Conservation (phyloP, 1,140 invertebrate species). For the Listronotus bonariensis region DNA sequence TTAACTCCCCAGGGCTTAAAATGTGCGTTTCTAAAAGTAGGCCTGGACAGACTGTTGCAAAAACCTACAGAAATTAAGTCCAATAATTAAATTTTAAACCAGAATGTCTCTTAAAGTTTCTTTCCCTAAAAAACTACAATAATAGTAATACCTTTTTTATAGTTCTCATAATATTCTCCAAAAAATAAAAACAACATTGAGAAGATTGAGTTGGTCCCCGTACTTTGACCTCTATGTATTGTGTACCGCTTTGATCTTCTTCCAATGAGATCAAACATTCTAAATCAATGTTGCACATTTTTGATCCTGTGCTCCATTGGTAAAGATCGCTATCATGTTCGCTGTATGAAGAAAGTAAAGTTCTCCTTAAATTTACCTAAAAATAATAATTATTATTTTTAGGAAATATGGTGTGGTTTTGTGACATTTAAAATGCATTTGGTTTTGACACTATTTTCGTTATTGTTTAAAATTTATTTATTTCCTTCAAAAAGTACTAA, state of each 20-base stretch:
- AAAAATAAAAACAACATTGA: slow-evolving; percentile 70
- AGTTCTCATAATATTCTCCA: slow-evolving; percentile 75
- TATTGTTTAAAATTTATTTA: too few species aligned
- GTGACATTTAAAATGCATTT: too few species aligned
- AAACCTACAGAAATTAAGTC: slow-evolving; percentile 53
- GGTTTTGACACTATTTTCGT: too few species aligned
- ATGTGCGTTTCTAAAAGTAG: slow-evolving; percentile 69
- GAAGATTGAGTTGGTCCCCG: slow-evolving; percentile 68
- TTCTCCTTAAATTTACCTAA: slow-evolving; percentile 69
- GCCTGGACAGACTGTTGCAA: slow-evolving; percentile 70
- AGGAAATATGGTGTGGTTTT: slow-evolving; percentile 15
- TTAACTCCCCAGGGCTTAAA: slow-evolving; percentile 68
- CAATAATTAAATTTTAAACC: neutral
- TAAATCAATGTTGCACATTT: slow-evolving; percentile 72
- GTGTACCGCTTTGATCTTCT: slow-evolving; percentile 58
- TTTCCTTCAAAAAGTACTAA: too few species aligned
- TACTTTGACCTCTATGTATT: slow-evolving; percentile 74
- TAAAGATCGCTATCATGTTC: slow-evolving; percentile 71
- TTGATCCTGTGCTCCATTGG: slow-evolving; percentile 82
- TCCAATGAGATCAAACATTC: slow-evolving; percentile 76
- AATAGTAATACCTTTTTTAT: slow-evolving; percentile 72
- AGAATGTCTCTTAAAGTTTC: neutral
- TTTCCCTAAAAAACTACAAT: slow-evolving; percentile 7
- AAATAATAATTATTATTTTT: slow-evolving; percentile 10
- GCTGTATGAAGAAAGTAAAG: slow-evolving; percentile 58